A percentile compares a stretch with the other conserved stretches of the same genome.
phyloP scores from a whole-genome alignment of 2,888 invertebrate genomes.

The Octodonta nipae region DNA sequence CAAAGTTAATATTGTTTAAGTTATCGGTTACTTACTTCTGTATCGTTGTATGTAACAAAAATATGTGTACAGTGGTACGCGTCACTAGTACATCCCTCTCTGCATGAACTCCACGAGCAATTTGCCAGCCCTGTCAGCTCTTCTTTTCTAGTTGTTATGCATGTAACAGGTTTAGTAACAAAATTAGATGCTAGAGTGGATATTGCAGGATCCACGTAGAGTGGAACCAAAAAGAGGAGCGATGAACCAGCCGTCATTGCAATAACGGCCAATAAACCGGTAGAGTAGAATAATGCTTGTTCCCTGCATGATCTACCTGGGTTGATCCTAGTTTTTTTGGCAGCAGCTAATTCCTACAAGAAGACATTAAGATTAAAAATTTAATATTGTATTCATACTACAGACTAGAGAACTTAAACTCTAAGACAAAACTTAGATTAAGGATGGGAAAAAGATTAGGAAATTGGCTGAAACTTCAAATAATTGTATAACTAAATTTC shows the following conservation, averaged over 20 bases:
- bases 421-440: too few relatives aligned
- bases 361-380: too few relatives aligned
- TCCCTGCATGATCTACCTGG: constrained; percentile 47
- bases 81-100: constrained; percentile 71
- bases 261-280: constrained; percentile 54
- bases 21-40: constrained; percentile 17
- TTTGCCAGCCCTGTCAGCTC: constrained; percentile 61
- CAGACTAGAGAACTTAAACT: too few relatives aligned
- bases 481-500: too few relatives aligned
- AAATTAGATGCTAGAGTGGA: constrained; percentile 60
- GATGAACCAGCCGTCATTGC: constrained; percentile 61
- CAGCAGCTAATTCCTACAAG: constrained; percentile 38
- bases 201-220: constrained; percentile 57
- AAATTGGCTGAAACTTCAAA: too few relatives aligned
- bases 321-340: constrained; percentile 34
- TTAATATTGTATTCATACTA: too few relatives aligned
- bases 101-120: constrained; percentile 68
- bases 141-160: constrained; percentile 56
- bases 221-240: constrained; percentile 57
- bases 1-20: constrained; percentile 1
- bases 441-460: too few relatives aligned
- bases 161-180: constrained; percentile 57
- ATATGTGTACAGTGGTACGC: constrained; percentile 54
- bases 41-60: constrained; percentile 43
- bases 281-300: constrained; percentile 57